phyloP scores from a whole-genome alignment of 2,113 vertebrate species.

The Ptychochromis oligacanthus region DNA sequence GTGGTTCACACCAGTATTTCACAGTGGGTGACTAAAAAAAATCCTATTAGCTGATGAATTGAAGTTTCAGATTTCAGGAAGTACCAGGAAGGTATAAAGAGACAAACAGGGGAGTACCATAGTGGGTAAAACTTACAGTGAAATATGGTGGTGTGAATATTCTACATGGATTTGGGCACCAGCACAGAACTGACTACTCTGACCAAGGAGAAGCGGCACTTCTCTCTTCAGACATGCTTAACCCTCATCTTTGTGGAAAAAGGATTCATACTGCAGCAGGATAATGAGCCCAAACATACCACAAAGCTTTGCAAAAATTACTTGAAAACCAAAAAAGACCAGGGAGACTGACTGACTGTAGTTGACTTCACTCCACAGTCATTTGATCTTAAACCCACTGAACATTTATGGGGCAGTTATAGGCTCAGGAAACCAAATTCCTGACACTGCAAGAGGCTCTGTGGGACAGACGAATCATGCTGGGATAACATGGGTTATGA shows the following conservation, averaged over 20 bases:
- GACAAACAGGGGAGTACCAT: not conserved
- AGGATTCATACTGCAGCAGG: not conserved
- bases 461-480: not conserved
- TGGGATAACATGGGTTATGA: not conserved
- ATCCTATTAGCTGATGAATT: not conserved
- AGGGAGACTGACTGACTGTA: not conserved
- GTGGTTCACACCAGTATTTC: too few species aligned
- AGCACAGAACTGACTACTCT: not conserved
- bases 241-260: not conserved
- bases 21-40: too few species aligned
- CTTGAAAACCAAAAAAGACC: not conserved
- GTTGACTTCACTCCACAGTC: not conserved
- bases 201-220: not conserved
- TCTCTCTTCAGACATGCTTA: not conserved
- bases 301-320: not conserved
- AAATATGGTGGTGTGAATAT: fast-evolving
- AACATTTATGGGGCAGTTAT: not conserved
- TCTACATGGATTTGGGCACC: not conserved
- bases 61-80: not conserved
- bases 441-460: not conserved
- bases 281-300: slow-evolving; percentile 1
- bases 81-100: not conserved
- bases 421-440: not conserved
- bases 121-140: not conserved
- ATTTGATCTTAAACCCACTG: not conserved